Evolutionary conservation across 2,888 invertebrate genomes (phyloP), one percentile per base, ranked within the genome.

Genomic region (Plebejus melissa): DNA sequence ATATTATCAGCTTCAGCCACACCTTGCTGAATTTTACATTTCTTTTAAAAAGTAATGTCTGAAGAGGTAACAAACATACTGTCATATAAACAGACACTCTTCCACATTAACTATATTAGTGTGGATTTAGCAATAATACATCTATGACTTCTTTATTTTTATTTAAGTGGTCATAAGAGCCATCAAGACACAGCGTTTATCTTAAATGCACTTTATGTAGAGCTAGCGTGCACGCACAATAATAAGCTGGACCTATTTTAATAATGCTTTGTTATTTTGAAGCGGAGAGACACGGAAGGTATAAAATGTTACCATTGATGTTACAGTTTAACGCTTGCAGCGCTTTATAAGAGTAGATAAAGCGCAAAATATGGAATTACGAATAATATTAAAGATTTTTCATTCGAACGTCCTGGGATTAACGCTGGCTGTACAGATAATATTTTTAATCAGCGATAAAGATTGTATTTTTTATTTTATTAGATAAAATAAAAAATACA

Each of bases 191-290:
- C 16, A n/a, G 50, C 72, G 22, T 50, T 72, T 72, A 72, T 72
- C 50, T 50, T 54, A 72, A 72, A 72, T 72, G 13, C 4, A 54
- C 72, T 72, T 72, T 72, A 72, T 28, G 46, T 50, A 16, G 11
- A 32, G 46, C 46, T 72, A 72, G 46, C 50, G 46, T 54, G 46
- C 50, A 54, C 28, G 72, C 32, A 6, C 11, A 13, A 13, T 65
- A 65, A 65, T 65, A 65, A 32, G 65, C 65, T 65, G 36, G 11
- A 36, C 65, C 32, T 65, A 65, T 65, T 65, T 65, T 65, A 65
- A 65, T 65, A 36, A 65, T 36, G 32, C 65, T 65, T 65, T 13
- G 65, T 32, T 65, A 36, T 65, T 65, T 13, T 65, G 32, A 65
- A 65, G 32, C 65, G 1, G 4, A 65, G 65, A 36, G 13, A 13